Conservation (phyloP, 2,888 invertebrate species). For the Lasius fuliginosus region DNA sequence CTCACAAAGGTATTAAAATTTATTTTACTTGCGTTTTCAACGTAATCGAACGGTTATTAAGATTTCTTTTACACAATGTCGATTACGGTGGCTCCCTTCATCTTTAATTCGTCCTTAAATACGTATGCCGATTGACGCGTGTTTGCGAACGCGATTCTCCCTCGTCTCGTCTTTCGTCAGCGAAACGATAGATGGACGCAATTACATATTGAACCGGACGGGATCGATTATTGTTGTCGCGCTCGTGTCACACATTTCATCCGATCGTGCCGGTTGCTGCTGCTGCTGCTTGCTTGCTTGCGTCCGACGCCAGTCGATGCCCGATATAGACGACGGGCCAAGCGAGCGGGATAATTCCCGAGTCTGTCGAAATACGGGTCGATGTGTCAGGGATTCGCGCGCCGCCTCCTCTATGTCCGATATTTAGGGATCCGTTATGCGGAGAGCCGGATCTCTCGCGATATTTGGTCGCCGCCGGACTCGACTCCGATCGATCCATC, state of each 20-base stretch:
- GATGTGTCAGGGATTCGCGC: constrained; percentile 66
- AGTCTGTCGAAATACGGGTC: constrained; percentile 74
- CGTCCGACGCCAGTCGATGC: constrained; percentile 46
- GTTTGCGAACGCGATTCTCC: not conserved
- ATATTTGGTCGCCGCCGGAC: constrained; percentile 38
- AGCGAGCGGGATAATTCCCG: constrained; percentile 73
- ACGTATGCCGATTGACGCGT: constrained; percentile 31
- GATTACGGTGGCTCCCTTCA: constrained; percentile 1
- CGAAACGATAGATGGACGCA: constrained; percentile 47
- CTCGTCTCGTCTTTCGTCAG: constrained; percentile 23
- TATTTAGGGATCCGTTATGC: constrained; percentile 67
- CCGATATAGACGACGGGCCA: constrained; percentile 64
- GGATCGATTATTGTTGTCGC: constrained; percentile 67
- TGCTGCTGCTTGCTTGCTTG: constrained; percentile 21
- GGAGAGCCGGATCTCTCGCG: constrained; percentile 38
- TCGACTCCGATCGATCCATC: constrained; percentile 62
- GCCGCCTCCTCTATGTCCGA: constrained; percentile 56
- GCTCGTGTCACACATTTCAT: constrained; percentile 60
- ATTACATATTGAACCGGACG: constrained; percentile 69
- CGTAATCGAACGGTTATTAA: not conserved
- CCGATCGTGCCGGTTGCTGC: constrained; percentile 37
- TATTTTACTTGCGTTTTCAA: not conserved
- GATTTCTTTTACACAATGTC: constrained; percentile 11
- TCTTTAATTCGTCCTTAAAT: constrained; percentile 32
- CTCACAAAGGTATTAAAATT: constrained; percentile 11